Base-by-base conservation (phyloP, 2,797 vertebrate species). In the Sebastiscus albofasciatus region DNA sequence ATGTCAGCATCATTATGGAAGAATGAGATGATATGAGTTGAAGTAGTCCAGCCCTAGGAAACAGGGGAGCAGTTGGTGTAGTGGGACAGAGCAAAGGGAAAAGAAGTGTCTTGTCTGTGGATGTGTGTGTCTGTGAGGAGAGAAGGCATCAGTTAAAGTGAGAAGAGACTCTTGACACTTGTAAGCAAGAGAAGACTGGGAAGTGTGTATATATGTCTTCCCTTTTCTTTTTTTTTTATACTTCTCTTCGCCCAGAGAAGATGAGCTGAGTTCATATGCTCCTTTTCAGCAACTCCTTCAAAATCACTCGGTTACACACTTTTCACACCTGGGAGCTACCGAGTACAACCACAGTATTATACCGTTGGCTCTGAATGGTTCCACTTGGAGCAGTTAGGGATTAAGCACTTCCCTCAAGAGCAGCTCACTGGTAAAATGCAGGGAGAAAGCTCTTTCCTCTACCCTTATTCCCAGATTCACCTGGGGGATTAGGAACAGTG, bases 261-360 rank as follows among this genome's bases (percentile, higher is more conserved):
- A 91, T 84, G 79, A 82, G 83, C 67, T 26, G 72, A 79, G 72
- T 84, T 84, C 72, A 75, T 72, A 72, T 71, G 56, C 76, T 73
- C 27, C 39, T 67, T 83, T 84, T 80, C 72, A 83, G 72, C 68
- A 72, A 39, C 80, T 81, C 75, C 72, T 85, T 87, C 71, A 78
- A 52, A 87, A 81, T 84, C 83, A 83, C 77, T 86, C 77, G 75
- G 62, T 77, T 86, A 77, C 84, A 89, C 84, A 92, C 82, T 85
- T 88, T 81, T 85, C 79, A 88, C 85, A 91, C 87, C 90, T 89
- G 85, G 73, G 87, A 90, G 84, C 82, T 69, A 71, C 75, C 4
- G 7, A 81, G 77, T 75, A 85, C 74, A 82, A 79, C 83, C 58
- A 31, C 77, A 70, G 85, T 72, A 87, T 91, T 88, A 79, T 69